Conservation (phyloP, 2,113 vertebrate genomes). For the Ivindomyrus marchei region DNA sequence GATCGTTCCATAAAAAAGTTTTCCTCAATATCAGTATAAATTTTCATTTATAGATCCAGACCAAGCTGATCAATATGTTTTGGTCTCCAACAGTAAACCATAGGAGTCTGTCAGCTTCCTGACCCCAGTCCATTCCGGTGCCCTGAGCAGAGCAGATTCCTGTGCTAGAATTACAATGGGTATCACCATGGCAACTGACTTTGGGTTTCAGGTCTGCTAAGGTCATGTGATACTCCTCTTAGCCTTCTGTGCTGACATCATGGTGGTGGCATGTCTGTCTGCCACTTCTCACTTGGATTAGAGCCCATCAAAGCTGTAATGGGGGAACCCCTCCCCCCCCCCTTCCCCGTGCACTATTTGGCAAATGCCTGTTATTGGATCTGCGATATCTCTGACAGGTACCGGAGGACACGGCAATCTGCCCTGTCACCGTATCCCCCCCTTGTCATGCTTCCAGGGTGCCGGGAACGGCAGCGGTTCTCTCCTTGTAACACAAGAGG, state of each 20-base stretch:
- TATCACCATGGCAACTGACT: slow-evolving; percentile 21
- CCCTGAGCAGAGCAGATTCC: neutral
- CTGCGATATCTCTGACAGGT: neutral
- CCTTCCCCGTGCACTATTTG: neutral
- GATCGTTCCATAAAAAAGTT: neutral
- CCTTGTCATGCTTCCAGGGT: neutral
- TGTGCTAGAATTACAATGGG: slow-evolving; percentile 6
- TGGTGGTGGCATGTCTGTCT: slow-evolving; percentile 30
- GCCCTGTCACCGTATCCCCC: neutral
- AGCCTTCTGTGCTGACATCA: neutral
- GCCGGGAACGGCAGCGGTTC: neutral
- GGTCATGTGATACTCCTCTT: slow-evolving; percentile 16
- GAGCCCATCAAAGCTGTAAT: slow-evolving; percentile 28
- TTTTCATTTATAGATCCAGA: neutral
- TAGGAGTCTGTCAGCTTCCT: neutral
- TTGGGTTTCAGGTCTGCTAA: slow-evolving; percentile 18
- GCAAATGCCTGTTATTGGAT: neutral
- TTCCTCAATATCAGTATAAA: neutral
- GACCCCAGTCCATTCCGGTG: neutral
- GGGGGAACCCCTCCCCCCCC: neutral
- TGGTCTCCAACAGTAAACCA: neutral
- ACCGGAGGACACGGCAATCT: neutral
- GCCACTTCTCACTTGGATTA: slow-evolving; percentile 35
- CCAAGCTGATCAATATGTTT: neutral
- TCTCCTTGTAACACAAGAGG: neutral